Conservation (phyloP, 1,140 invertebrate species). For the Eubasilissa regina region DNA sequence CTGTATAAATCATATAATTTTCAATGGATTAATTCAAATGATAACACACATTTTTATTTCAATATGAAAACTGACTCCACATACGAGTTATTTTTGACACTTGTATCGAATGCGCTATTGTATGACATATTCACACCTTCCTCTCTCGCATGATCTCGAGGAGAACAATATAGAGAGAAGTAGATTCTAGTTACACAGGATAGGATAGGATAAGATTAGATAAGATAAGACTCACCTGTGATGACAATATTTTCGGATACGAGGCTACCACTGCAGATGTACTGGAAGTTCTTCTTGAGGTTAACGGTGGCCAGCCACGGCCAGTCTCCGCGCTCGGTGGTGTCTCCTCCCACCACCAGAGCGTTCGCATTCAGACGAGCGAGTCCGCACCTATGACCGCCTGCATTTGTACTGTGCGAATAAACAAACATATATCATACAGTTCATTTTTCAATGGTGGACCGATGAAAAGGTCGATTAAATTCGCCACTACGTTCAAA, state of each 20-base stretch:
- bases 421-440: neutral
- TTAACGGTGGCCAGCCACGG: slow-evolving; percentile 9
- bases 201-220: too few species aligned
- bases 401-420: neutral
- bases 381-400: neutral
- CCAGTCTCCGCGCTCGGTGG: slow-evolving; percentile 3
- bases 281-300: neutral
- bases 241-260: neutral
- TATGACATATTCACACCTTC: too few species aligned
- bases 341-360: neutral
- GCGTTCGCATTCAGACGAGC: neutral
- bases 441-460: neutral
- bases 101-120: too few species aligned
- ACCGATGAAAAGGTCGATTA: neutral
- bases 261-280: neutral
- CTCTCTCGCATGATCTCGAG: too few species aligned
- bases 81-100: too few species aligned
- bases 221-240: slow-evolving; percentile 5
- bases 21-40: too few species aligned
- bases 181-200: neutral
- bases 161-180: too few species aligned
- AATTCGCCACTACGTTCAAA: too few species aligned
- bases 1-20: too few species aligned
- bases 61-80: too few species aligned
- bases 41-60: too few species aligned